phyloP scores from a whole-genome alignment of 35 echinoderm and acorn worm genomes.

The Lytechinus variegatus region DNA sequence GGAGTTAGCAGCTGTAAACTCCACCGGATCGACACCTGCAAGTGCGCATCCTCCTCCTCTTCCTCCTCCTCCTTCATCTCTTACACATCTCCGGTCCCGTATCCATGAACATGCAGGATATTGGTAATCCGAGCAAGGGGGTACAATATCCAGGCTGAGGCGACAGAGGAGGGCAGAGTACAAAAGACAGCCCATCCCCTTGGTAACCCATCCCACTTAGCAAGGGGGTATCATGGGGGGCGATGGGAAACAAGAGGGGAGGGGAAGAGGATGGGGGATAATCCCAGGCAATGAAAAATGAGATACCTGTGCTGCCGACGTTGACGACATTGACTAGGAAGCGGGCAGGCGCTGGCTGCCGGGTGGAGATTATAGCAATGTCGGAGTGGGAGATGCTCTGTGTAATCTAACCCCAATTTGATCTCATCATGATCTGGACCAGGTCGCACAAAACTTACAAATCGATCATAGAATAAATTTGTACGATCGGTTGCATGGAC shows the following conservation, averaged over 20 bases:
- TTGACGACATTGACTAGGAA: not conserved
- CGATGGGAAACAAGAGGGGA: not conserved
- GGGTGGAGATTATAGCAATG: constrained; percentile 10
- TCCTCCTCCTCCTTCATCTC: not conserved
- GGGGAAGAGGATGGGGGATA: not conserved
- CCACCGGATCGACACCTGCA: constrained; percentile 15
- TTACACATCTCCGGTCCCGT: not conserved
- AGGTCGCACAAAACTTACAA: not conserved
- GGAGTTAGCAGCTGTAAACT: not conserved
- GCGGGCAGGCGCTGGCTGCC: not conserved
- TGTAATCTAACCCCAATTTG: not conserved
- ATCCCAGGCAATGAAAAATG: not conserved
- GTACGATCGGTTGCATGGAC: too few species aligned
- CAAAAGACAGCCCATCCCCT: not conserved
- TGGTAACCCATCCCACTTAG: not conserved
- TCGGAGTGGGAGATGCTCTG: not conserved
- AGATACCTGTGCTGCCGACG: not conserved
- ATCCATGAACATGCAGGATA: not conserved
- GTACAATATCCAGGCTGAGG: not conserved
- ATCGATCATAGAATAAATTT: too few species aligned
- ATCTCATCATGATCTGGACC: not conserved
- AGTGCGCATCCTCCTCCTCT: not conserved
- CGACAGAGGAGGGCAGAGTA: not conserved
- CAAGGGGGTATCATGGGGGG: not conserved
- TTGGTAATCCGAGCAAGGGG: not conserved